phyloP scores from a whole-genome alignment of 2,797 vertebrate genomes.

The Alfaro cultratus region DNA sequence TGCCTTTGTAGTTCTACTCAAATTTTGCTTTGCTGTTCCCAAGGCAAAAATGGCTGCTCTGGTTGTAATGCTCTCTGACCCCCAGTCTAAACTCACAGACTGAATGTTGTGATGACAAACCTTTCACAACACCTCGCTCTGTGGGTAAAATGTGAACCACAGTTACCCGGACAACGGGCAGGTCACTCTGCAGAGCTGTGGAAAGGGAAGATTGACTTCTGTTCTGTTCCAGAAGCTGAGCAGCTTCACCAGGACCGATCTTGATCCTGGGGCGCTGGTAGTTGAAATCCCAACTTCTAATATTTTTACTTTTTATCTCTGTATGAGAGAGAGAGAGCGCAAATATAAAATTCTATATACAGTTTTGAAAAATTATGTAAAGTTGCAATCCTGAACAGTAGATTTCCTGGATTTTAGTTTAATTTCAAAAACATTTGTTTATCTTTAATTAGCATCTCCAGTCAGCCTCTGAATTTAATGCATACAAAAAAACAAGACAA shows the following conservation, averaged over 20 bases:
- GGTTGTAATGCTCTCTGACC: not conserved
- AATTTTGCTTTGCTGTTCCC: not conserved
- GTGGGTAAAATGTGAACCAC: not conserved
- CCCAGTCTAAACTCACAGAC: not conserved
- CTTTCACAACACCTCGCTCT: not conserved
- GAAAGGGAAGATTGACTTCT: not conserved
- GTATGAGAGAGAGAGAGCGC: not conserved
- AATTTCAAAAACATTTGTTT: too few relatives aligned
- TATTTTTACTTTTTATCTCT: not conserved
- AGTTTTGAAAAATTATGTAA: not conserved
- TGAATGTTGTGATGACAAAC: not conserved
- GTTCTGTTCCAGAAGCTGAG: not conserved
- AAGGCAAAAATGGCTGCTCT: not conserved
- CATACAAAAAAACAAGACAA: too few relatives aligned
- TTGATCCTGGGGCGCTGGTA: not conserved
- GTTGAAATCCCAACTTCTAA: not conserved
- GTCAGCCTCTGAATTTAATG: too few relatives aligned
- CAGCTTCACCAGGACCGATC: not conserved
- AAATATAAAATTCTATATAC: not conserved
- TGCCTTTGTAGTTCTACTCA: not conserved
- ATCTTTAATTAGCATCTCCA: too few relatives aligned
- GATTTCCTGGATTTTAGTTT: too few relatives aligned
- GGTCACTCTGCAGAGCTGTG: not conserved
- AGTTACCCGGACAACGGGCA: not conserved
- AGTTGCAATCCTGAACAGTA: not conserved